Base-by-base conservation (phyloP, 2,888 invertebrate genomes). In the Cephus sareptanus region DNA sequence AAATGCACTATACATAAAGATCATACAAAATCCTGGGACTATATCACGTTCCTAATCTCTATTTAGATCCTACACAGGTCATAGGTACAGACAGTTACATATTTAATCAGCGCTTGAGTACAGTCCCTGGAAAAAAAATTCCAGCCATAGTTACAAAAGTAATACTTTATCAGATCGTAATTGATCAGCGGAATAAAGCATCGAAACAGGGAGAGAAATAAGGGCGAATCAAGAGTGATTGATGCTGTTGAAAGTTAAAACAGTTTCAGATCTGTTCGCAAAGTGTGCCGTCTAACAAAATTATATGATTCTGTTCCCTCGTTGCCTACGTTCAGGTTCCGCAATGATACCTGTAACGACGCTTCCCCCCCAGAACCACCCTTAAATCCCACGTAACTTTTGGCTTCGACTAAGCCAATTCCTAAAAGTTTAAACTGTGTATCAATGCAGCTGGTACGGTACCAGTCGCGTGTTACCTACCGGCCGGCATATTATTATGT, bases 391-490 rank as follows among this genome's bases (percentile, higher is more conserved):
- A 33, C 9, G 13, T 34, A 37, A 37, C 30, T 33, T 33, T 75
- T 68, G 74, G 74, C 75, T 34, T 76, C 73, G 78, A 84, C 86
- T 81, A 85, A 85, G 85, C 82, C 87, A 86, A 87, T 87, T 85
- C 83, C 87, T 86, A 81, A 87, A 88, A 88, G 83, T 88, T 88
- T 81, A 79, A 79, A 76, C 75, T 74, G 83, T 82, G 86, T 88
- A 87, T 85, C 87, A 86, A 87, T 89, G 86, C 87, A 89, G 87
- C 86, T 90, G 90, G 89, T 90, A 90, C 90, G 85, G 90, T 90
- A 90, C 89, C 89, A 90, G 88, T 90, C 88, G 90, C 90, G 90
- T 89, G 90, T 89, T 90, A 86, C 87, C 31, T 88, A 83, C 85
- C 84, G 82, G 4, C 12, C 12, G 35, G 83, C 86, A 84, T 86